Conservation (phyloP, 2,888 invertebrate genomes). For the Acronicta aceris region DNA sequence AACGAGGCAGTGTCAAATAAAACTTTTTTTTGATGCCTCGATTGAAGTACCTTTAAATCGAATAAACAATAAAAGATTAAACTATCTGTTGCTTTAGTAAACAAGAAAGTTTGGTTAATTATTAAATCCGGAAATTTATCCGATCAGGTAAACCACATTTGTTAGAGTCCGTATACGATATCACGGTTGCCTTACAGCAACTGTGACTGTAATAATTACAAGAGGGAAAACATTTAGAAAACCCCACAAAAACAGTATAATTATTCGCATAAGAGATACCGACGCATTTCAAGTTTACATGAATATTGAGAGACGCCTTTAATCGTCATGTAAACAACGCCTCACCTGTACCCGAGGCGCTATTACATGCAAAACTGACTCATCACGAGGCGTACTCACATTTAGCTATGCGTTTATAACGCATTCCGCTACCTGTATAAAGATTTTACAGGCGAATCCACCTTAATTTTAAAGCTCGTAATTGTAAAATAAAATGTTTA, state of each 20-base stretch:
- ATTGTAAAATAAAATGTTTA: slow-evolving; percentile 19
- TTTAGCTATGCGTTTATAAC: slow-evolving; percentile 10
- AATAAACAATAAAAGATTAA: no score
- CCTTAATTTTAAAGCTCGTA: slow-evolving; percentile 18
- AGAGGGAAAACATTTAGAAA: neutral
- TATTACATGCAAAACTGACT: slow-evolving; percentile 4
- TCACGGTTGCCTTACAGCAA: neutral
- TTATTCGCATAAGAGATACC: neutral
- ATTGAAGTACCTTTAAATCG: slow-evolving; percentile 1
- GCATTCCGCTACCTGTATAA: slow-evolving; percentile 2
- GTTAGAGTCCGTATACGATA: no score
- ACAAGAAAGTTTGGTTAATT: no score
- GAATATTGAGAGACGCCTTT: no score
- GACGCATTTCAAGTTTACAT: no score
- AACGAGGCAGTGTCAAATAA: neutral
- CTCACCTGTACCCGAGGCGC: neutral
- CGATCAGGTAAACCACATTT: no score
- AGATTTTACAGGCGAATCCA: slow-evolving; percentile 23
- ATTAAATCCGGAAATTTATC: no score
- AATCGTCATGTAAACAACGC: slow-evolving; percentile 3
- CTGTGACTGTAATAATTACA: neutral
- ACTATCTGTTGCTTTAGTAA: no score
- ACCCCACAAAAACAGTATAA: neutral
- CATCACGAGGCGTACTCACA: neutral
- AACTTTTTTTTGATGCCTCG: slow-evolving; percentile 4